phyloP scores from a whole-genome alignment of 64 coral and sea anemone species.

The Astreopora myriophthalma region DNA sequence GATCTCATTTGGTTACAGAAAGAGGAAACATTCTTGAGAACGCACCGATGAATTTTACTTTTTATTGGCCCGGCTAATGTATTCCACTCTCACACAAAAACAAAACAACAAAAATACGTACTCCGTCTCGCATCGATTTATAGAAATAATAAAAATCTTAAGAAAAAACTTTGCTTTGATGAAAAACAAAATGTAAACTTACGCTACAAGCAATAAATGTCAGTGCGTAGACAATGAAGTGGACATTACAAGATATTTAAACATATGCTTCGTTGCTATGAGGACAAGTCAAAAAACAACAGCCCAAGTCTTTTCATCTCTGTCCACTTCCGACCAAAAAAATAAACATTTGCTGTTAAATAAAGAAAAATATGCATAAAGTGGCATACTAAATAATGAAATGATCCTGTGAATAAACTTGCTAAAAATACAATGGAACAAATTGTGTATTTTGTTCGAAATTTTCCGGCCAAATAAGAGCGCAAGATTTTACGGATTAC shows the following conservation, averaged over 20 bases:
- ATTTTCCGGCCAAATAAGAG: background rate
- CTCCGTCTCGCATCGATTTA: background rate
- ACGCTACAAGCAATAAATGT: background rate
- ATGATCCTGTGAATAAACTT: background rate
- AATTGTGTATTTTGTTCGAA: background rate
- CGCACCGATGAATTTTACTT: too few species aligned
- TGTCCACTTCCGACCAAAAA: background rate
- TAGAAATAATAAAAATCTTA: too few species aligned
- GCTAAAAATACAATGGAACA: background rate
- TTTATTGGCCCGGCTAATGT: too few species aligned
- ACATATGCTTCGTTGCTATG: background rate
- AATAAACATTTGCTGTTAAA: constrained; percentile 2
- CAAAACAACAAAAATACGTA: background rate
- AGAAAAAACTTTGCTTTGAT: background rate
- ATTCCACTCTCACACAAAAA: too few species aligned
- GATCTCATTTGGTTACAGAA: background rate
- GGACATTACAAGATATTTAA: background rate
- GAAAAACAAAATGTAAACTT: background rate
- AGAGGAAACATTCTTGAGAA: background rate
- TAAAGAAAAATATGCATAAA: constrained; percentile 13
- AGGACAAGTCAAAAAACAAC: background rate
- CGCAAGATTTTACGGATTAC: background rate
- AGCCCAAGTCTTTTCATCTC: background rate
- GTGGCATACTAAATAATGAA: background rate
- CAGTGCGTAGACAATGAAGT: background rate